Percentiles rank a stretch among this genome's conserved stretches.
phyloP scores from a whole-genome alignment of 2,888 invertebrate species.

The Tanypteryx hageni region DNA sequence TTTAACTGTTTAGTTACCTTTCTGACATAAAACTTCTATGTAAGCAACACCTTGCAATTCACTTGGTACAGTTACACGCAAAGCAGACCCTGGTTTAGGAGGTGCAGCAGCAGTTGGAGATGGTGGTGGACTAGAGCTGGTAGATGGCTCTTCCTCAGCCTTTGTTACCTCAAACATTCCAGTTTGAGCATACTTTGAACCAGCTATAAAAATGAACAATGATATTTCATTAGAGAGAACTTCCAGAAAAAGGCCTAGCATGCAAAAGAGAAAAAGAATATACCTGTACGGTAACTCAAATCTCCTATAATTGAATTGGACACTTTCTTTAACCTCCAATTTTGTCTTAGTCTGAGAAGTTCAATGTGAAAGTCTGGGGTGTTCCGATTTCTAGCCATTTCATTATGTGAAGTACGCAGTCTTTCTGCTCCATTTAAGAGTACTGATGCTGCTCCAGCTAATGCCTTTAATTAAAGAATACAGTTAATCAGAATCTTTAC shows the following conservation, averaged over 20 bases:
- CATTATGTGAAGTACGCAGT: constrained; percentile 87
- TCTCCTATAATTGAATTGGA: constrained; percentile 97
- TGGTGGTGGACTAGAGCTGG: constrained; percentile 77
- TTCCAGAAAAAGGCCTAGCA: constrained; percentile 24
- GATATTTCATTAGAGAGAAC: not conserved
- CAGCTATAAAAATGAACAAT: constrained; percentile 78
- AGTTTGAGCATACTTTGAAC: constrained; percentile 94
- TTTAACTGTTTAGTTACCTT: constrained; percentile 78
- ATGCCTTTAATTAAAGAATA: constrained; percentile 77
- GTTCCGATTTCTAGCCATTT: constrained; percentile 85
- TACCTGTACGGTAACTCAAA: constrained; percentile 92
- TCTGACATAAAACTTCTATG: constrained; percentile 96
- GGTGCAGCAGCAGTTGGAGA: constrained; percentile 76
- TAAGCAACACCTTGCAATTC: constrained; percentile 97
- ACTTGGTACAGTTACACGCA: constrained; percentile 94
- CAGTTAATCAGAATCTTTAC: not conserved
- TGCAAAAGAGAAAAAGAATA: constrained; percentile 4
- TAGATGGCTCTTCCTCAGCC: constrained; percentile 86
- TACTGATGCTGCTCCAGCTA: constrained; percentile 91
- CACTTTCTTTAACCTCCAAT: constrained; percentile 97
- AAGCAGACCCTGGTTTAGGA: constrained; percentile 84
- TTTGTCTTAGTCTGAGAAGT: constrained; percentile 90
- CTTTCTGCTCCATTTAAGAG: constrained; percentile 91
- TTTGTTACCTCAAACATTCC: constrained; percentile 98
- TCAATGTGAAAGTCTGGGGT: constrained; percentile 96